phyloP scores from a whole-genome alignment of 2,888 invertebrate genomes.

The Archaeoteleia sp. region DNA sequence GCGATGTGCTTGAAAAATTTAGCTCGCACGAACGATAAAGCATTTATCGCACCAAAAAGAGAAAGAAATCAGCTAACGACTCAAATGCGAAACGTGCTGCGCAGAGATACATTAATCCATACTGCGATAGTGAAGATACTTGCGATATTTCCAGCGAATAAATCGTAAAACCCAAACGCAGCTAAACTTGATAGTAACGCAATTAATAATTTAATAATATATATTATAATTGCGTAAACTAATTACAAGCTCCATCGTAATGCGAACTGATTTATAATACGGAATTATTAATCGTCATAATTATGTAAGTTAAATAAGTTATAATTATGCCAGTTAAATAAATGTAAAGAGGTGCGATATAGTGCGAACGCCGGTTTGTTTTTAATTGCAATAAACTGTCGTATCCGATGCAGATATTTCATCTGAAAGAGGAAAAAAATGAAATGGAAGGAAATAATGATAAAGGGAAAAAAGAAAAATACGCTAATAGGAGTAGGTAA shows the following conservation, averaged over 20 bases:
- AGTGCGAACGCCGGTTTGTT: too few species aligned
- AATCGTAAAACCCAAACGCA: too few species aligned
- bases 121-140: background rate
- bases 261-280: too few species aligned
- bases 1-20: constrained; percentile 26
- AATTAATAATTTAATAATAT: too few species aligned
- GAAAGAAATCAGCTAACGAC: constrained; percentile 7
- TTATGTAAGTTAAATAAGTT: too few species aligned
- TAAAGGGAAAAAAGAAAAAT: background rate
- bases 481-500: constrained; percentile 5
- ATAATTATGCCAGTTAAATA: background rate
- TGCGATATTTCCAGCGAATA: background rate
- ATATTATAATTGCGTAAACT: too few species aligned
- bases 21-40: constrained; percentile 23
- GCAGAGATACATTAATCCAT: constrained; percentile 1
- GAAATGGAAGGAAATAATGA: too few species aligned
- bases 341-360: too few species aligned
- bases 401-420: background rate
- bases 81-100: constrained; percentile 4
- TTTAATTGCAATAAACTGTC: background rate
- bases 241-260: too few species aligned
- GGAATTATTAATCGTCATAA: too few species aligned
- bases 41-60: constrained; percentile 18
- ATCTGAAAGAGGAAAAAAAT: background rate
- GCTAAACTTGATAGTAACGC: too few species aligned